Conservation (phyloP, 2,113 vertebrate species). For the Nycticebus coucang region DNA sequence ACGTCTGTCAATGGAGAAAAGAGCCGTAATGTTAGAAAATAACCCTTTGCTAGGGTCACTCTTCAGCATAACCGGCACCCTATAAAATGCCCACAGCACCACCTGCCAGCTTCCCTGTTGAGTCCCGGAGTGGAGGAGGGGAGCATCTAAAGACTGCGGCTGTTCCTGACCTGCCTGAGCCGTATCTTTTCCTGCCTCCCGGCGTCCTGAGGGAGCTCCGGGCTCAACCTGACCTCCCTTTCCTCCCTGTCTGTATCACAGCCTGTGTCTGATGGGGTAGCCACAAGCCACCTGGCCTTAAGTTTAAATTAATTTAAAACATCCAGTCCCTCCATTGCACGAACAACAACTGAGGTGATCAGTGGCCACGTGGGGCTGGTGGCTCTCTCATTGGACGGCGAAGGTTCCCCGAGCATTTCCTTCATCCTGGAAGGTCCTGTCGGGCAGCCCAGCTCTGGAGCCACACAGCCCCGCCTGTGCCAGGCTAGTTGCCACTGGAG, state of each 20-base stretch:
- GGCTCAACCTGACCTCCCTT: background rate
- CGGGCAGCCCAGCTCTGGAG: rapidly evolving
- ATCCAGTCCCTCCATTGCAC: no score
- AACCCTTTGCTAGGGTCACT: rapidly evolving
- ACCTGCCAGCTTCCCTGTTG: no score
- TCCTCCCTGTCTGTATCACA: background rate
- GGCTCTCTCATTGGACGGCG: background rate
- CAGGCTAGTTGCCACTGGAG: background rate
- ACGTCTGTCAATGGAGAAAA: background rate
- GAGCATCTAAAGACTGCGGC: background rate
- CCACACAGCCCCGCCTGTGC: background rate
- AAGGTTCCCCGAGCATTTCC: background rate
- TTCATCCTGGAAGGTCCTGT: background rate
- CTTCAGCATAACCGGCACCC: background rate
- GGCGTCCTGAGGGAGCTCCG: rapidly evolving
- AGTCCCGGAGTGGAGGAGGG: background rate
- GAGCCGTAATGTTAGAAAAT: background rate
- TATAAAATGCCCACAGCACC: rapidly evolving
- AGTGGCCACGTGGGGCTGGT: background rate
- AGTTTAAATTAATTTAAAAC: background rate
- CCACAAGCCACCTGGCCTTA: no score
- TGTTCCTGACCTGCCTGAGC: background rate
- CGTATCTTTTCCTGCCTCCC: background rate
- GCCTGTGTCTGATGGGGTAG: rapidly evolving
- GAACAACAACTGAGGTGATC: background rate